Evolutionary conservation across 2,113 vertebrate species (phyloP).

Genomic region (Gasterosteus aculeatus): DNA sequence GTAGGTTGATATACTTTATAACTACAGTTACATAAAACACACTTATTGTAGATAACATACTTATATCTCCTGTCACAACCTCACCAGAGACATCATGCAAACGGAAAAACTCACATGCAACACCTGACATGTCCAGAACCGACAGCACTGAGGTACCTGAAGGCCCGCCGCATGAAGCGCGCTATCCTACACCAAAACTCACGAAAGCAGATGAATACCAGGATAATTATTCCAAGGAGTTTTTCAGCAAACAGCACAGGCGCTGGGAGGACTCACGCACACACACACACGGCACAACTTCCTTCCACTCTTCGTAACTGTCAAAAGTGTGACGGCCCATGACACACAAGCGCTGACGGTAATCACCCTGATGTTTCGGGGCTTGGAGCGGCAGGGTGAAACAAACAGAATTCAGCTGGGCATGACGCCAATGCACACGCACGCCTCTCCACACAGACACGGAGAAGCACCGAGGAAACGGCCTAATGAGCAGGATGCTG

Average conservation of each 20-base stretch:
- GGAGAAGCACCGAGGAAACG: neutral
- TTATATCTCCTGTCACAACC: neutral
- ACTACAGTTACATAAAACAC: neutral
- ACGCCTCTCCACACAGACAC: neutral
- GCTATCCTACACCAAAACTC: neutral
- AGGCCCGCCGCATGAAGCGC: neutral
- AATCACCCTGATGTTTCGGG: slow-evolving; percentile 9
- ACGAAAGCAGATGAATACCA: slow-evolving; percentile 2
- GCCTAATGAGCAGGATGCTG: neutral
- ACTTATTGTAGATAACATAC: neutral
- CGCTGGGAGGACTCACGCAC: neutral
- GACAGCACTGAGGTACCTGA: neutral
- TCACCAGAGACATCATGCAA: neutral
- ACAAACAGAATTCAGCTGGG: neutral
- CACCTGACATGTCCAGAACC: neutral
- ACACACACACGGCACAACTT: neutral
- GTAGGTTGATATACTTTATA: neutral
- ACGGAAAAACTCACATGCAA: neutral
- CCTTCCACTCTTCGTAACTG: neutral
- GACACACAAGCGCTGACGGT: slow-evolving; percentile 4
- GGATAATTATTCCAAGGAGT: too few species aligned
- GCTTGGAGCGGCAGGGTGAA: neutral
- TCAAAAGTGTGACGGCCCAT: slow-evolving; percentile 4
- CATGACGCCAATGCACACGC: neutral
- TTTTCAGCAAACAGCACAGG: neutral